Percentiles rank a stretch among this genome's conserved stretches.
Evolutionary conservation across 2,113 vertebrate genomes (phyloP).

Genomic region (human): DNA sequence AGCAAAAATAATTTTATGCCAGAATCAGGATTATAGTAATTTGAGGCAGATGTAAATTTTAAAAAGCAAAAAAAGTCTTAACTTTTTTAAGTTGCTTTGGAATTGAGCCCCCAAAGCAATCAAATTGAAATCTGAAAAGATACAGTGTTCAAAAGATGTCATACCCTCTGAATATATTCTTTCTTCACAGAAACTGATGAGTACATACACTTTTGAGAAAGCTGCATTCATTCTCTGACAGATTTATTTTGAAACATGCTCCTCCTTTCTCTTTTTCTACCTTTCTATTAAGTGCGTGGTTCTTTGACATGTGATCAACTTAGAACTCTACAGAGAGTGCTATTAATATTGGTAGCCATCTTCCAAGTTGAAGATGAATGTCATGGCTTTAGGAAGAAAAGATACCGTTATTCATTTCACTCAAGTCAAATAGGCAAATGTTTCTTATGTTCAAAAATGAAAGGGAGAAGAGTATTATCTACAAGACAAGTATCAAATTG

Average conservation of each 20-base stretch:
- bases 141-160: background rate
- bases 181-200: conserved; percentile 8
- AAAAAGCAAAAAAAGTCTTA: conserved; percentile 36
- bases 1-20: conserved; percentile 1
- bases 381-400: background rate
- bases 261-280: background rate
- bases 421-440: background rate
- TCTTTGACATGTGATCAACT: background rate
- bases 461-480: background rate
- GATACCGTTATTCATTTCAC: background rate
- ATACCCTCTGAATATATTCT: background rate
- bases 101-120: background rate
- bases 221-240: background rate
- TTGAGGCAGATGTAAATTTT: conserved; percentile 34
- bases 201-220: conserved; percentile 7
- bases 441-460: conserved; percentile 6
- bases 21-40: conserved; percentile 30
- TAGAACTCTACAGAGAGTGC: background rate
- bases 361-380: conserved; percentile 29
- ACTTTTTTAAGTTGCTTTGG: background rate
- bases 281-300: background rate
- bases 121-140: conserved; percentile 11
- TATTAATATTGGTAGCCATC: background rate
- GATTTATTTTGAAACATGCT: conserved; percentile 1
- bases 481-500: background rate